phyloP scores from a whole-genome alignment of 1,140 invertebrate species.

The Phocides pigmalion region DNA sequence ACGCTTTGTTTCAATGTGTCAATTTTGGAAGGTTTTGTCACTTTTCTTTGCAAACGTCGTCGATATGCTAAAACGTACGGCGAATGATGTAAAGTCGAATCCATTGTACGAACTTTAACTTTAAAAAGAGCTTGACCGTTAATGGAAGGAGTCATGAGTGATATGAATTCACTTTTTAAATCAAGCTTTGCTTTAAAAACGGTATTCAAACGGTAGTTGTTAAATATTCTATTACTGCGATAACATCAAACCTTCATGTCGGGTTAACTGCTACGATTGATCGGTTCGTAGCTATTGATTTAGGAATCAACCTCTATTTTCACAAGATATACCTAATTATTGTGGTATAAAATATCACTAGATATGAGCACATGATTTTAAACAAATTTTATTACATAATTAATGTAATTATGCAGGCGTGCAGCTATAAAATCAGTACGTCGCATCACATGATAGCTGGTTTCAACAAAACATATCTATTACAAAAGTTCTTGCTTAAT shows the following conservation, averaged over 20 bases:
- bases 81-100: slow-evolving; percentile 40
- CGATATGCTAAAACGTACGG: slow-evolving; percentile 48
- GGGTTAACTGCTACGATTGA: slow-evolving; percentile 72
- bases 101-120: slow-evolving; percentile 29
- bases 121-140: background rate
- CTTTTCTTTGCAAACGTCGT: slow-evolving; percentile 41
- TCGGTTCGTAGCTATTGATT: slow-evolving; percentile 58
- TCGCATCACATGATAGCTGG: slow-evolving; percentile 41
- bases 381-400: background rate
- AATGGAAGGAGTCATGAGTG: slow-evolving; percentile 1
- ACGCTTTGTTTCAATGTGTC: slow-evolving; percentile 58
- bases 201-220: slow-evolving; percentile 53
- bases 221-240: slow-evolving; percentile 75
- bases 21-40: slow-evolving; percentile 43
- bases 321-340: background rate
- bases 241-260: slow-evolving; percentile 64
- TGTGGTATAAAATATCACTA: no score
- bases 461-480: slow-evolving; percentile 34
- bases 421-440: slow-evolving; percentile 34
- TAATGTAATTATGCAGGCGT: background rate
- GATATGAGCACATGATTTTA: background rate
- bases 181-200: slow-evolving; percentile 12
- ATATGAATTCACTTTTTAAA: slow-evolving; percentile 20
- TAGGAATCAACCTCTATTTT: slow-evolving; percentile 21
- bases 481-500: slow-evolving; percentile 52